These are phyloP conservation scores for Andinoacara biseriatus DNA, from an alignment of 2,113 vertebrate species.

Conservation along the genomic window DNA sequence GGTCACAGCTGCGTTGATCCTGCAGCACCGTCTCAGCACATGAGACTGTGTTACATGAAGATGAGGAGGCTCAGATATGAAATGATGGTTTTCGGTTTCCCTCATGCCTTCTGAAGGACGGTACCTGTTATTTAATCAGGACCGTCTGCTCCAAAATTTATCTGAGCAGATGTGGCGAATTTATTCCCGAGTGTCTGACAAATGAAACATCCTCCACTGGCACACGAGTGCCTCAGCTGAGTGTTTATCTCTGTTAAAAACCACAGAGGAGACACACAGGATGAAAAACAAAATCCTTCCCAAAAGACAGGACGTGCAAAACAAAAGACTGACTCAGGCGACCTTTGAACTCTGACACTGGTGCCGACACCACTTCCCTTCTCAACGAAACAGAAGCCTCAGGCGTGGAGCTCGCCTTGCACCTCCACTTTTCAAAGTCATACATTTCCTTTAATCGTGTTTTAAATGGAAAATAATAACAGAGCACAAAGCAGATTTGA, in stretches of 20 bases:
- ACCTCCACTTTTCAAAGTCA: neutral
- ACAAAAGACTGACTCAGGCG: conserved; percentile 38
- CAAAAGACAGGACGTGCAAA: conserved; percentile 31
- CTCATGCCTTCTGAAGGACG: neutral
- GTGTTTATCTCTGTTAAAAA: neutral
- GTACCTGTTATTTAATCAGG: fast-evolving
- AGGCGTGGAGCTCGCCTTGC: neutral
- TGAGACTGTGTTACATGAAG: too few species aligned
- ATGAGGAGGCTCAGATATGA: neutral
- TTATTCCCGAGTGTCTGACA: neutral
- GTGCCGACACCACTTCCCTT: conserved; percentile 49
- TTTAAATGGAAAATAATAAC: neutral
- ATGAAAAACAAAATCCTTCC: neutral
- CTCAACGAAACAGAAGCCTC: conserved; percentile 8
- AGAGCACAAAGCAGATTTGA: neutral
- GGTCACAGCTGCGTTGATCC: neutral
- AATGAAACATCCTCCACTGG: neutral
- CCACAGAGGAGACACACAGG: neutral
- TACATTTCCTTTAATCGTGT: neutral
- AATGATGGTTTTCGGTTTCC: neutral
- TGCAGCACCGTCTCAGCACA: neutral
- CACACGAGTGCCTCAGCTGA: neutral
- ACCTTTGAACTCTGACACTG: conserved; percentile 51
- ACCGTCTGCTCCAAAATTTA: neutral
- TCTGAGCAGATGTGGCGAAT: neutral